These are phyloP conservation scores for Zophobas morio DNA, from an alignment of 1,140 invertebrate genomes.

Conservation along the genomic window DNA sequence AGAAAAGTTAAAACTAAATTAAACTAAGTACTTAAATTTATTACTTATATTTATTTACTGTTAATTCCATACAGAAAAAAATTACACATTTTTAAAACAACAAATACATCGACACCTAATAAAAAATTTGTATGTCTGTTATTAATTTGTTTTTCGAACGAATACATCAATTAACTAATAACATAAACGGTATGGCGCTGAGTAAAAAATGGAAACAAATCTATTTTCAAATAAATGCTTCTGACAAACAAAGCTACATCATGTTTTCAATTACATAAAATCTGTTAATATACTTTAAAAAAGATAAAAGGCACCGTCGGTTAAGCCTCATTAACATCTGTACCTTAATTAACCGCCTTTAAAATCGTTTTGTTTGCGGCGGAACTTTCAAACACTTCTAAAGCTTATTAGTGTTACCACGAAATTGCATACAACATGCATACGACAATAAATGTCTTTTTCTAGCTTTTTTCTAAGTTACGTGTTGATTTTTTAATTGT, in stretches of 20 bases:
- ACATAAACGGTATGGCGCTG: neutral
- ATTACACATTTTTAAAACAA: too few species aligned
- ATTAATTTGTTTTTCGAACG: too few species aligned
- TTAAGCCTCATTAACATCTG: constrained; percentile 57
- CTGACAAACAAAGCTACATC: constrained; percentile 24
- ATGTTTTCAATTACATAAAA: constrained; percentile 45
- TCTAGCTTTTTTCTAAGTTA: neutral
- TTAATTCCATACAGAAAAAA: too few species aligned
- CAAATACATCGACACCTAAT: too few species aligned
- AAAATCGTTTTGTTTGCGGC: constrained; percentile 50
- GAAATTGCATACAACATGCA: constrained; percentile 16
- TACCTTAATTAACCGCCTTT: constrained; percentile 57
- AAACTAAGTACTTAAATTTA: too few species aligned
- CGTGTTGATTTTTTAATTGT: too few species aligned
- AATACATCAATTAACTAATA: neutral
- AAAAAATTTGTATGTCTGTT: too few species aligned
- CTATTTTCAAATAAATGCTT: constrained; percentile 26
- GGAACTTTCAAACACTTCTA: constrained; percentile 53
- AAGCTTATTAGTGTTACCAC: constrained; percentile 3
- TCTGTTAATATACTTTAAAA: constrained; percentile 46
- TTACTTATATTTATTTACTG: too few species aligned
- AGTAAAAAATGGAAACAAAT: constrained; percentile 10
- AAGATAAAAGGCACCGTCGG: constrained; percentile 54
- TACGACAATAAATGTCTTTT: neutral
- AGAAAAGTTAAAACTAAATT: too few species aligned